These are phyloP conservation scores for Myiozetetes cayanensis DNA, from an alignment of 2,113 vertebrate species.

Conservation along the genomic window DNA sequence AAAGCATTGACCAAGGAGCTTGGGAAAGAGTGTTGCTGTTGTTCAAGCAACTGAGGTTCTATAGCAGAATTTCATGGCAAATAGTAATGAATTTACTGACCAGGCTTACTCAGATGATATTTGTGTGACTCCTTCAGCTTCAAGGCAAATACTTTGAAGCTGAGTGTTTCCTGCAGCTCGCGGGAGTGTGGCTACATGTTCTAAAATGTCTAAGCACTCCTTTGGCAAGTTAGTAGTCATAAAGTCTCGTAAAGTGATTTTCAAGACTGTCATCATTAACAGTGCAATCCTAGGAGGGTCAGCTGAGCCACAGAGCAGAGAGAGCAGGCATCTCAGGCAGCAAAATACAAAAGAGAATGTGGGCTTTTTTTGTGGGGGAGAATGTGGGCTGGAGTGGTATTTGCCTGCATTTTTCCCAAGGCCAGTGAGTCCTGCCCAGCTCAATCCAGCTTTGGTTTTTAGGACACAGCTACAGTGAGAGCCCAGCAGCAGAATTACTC, in stretches of 20 bases:
- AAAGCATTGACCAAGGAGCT: constrained; percentile 28
- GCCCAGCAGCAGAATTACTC: background rate
- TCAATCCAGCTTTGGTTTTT: constrained; percentile 43
- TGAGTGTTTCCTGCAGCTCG: constrained; percentile 32
- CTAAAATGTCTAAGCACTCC: constrained; percentile 31
- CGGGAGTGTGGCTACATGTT: constrained; percentile 41
- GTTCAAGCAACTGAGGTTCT: background rate
- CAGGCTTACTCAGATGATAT: background rate
- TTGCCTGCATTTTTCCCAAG: constrained; percentile 51
- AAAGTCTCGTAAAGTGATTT: constrained; percentile 57
- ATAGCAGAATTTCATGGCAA: constrained; percentile 12
- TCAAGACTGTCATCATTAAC: constrained; percentile 50
- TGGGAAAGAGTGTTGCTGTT: constrained; percentile 13
- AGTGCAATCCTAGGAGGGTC: constrained; percentile 31
- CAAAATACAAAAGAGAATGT: constrained; percentile 36
- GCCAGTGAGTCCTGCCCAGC: constrained; percentile 48
- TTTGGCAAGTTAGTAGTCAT: constrained; percentile 42
- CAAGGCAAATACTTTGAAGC: constrained; percentile 60
- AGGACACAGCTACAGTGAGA: background rate
- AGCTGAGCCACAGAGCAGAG: constrained; percentile 38
- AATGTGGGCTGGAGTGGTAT: constrained; percentile 56
- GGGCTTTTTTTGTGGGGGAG: constrained; percentile 44
- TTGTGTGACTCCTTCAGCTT: constrained; percentile 48
- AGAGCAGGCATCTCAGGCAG: constrained; percentile 25
- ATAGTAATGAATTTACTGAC: constrained; percentile 27